Evolutionary conservation across 2,888 invertebrate genomes (phyloP), one percentile per base, ranked within the genome.

Genomic region (Dryococelus australis): DNA sequence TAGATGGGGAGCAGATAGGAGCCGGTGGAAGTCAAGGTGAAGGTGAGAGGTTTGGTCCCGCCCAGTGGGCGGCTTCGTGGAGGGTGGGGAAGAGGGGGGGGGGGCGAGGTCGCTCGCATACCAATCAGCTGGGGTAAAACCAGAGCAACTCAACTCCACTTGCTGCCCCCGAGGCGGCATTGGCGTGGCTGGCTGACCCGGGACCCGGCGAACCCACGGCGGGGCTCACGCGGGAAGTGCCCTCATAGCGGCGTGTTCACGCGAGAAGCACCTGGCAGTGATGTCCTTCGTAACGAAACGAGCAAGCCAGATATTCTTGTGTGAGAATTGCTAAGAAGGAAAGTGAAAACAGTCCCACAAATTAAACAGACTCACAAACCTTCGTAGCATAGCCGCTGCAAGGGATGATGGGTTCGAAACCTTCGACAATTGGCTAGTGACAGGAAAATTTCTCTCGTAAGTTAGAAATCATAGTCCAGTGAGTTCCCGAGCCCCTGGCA

Each of bases 91-190:
- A 27, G 24, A 27, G 35, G 83, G 35, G 83, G 8, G 43, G 83
- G 43, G 83, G 83, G 9, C 83, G 83, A 83, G 83, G 83, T 83
- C 83, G 43, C 83, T 83, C 83, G 83, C 83, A 83, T 83, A 83
- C 83, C 83, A 83, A 83, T 83, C 83, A 83, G 83, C 83, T 43
- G 43, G 83, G 83, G 83, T 43, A 83, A 83, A 83, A 83, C 83
- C 83, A 83, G 83, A 83, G 83, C 83, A 83, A 83, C 83, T 83
- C 65, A n/a, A 65, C 65, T 65, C 65, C 65, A 65, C 83, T 83
- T 83, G 83, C 43, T 83, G 83, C 83, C 83, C 83, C 83, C 43
- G 43, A 43, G 83, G 83, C 83, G 43, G 28, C 83, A 35, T 83
- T 35, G 80, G 80, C 80, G 80, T 26, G 80, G 80, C 80, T 80